phyloP scores from a whole-genome alignment of 2,797 vertebrate genomes.

The Cuculus canorus region DNA sequence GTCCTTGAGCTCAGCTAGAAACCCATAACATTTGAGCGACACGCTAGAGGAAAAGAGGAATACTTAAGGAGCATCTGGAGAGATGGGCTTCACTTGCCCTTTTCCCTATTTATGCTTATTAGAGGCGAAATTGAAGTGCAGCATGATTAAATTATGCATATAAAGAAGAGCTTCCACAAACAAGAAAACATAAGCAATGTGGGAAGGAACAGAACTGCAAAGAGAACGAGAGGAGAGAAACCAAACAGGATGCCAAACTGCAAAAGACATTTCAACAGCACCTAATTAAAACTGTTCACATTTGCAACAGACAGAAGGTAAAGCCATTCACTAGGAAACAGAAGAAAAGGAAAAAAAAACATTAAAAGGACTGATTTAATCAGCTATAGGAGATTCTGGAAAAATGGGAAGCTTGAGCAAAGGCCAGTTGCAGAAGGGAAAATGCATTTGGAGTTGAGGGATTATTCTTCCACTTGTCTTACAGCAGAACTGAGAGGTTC shows the following conservation, averaged over 20 bases:
- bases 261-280: constrained; percentile 67
- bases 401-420: constrained; percentile 24
- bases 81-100: constrained; percentile 22
- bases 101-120: constrained; percentile 18
- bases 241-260: constrained; percentile 46
- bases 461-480: neutral
- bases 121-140: constrained; percentile 29
- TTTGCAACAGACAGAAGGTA: constrained; percentile 69
- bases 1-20: neutral
- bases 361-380: constrained; percentile 23
- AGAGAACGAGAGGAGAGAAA: constrained; percentile 54
- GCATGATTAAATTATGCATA: constrained; percentile 38
- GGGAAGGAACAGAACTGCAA: constrained; percentile 61
- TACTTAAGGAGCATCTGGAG: constrained; percentile 9
- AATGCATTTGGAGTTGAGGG: neutral
- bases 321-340: constrained; percentile 49
- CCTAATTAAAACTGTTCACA: constrained; percentile 69
- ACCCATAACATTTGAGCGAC: neutral
- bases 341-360: neutral
- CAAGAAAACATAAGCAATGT: constrained; percentile 72
- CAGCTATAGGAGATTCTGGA: constrained; percentile 27
- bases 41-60: neutral
- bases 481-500: neutral
- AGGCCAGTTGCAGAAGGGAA: neutral
- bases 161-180: constrained; percentile 64